phyloP scores from a whole-genome alignment of 2,888 invertebrate genomes.

The Ashinkailepas kermadecensis region DNA sequence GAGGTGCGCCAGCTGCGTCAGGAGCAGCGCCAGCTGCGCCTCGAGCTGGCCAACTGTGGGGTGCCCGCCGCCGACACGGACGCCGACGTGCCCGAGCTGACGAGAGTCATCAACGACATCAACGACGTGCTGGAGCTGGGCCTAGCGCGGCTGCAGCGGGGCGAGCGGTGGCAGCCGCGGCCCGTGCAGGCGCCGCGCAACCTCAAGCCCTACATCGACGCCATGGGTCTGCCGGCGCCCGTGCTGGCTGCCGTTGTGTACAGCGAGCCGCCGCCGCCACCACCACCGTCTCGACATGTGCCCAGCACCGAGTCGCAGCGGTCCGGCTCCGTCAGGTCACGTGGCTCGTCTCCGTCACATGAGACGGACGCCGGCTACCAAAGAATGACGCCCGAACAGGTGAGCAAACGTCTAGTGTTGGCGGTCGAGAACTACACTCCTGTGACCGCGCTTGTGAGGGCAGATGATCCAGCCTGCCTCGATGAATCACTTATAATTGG shows the following conservation, averaged over 20 bases:
- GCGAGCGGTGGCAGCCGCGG: background rate
- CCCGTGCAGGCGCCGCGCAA: background rate
- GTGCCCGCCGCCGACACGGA: background rate
- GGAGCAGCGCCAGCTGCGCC: background rate
- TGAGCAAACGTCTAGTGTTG: background rate
- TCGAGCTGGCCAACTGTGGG: background rate
- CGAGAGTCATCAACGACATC: background rate
- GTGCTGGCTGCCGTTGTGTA: background rate
- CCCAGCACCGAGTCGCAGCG: background rate
- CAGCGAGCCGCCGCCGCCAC: slow-evolving; percentile 2
- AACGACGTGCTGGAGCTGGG: slow-evolving; percentile 11
- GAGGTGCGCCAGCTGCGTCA: slow-evolving; percentile 12
- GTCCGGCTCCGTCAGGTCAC: background rate
- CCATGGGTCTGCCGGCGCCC: slow-evolving; percentile 9
- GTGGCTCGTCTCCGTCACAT: background rate
- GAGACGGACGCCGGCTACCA: background rate
- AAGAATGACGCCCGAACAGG: background rate
- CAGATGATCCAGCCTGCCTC: no score
- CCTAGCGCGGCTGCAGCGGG: background rate
- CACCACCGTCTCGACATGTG: background rate
- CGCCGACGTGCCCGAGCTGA: background rate
- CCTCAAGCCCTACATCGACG: background rate
- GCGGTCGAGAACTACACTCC: no score
- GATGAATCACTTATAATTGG: no score
- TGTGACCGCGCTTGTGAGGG: no score